phyloP scores from a whole-genome alignment of 2,797 vertebrate genomes.

The Leuciscus waleckii region DNA sequence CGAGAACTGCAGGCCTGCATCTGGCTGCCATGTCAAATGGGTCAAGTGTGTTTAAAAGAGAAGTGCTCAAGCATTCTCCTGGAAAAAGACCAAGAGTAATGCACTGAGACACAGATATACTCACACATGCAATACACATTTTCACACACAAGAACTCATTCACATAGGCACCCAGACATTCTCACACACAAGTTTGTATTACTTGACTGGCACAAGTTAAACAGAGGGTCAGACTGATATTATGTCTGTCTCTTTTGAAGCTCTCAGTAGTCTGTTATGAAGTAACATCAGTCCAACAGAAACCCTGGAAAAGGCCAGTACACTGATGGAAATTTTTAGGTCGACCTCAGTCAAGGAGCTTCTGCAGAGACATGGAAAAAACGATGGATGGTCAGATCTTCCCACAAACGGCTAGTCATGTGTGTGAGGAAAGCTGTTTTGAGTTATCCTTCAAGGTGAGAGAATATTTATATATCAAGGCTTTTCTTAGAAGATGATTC shows the following conservation, averaged over 20 bases:
- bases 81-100: neutral
- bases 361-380: constrained; percentile 79
- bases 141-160: constrained; percentile 18
- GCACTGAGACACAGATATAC: constrained; percentile 18
- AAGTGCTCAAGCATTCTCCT: constrained; percentile 30
- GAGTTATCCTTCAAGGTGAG: constrained; percentile 67
- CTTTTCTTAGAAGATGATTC: neutral
- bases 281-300: constrained; percentile 64
- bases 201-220: constrained; percentile 58
- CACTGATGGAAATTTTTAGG: constrained; percentile 81
- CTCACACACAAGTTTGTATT: constrained; percentile 39
- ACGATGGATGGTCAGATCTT: constrained; percentile 67
- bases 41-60: constrained; percentile 41
- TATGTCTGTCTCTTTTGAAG: constrained; percentile 60
- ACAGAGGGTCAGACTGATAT: constrained; percentile 58
- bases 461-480: constrained; percentile 14
- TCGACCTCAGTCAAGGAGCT: constrained; percentile 64
- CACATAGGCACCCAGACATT: constrained; percentile 23
- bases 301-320: constrained; percentile 69
- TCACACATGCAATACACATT: constrained; percentile 29
- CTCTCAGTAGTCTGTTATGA: constrained; percentile 71
- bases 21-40: constrained; percentile 11
- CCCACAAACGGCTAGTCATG: constrained; percentile 69
- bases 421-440: constrained; percentile 65
- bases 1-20: neutral